These are phyloP conservation scores for Auanema sp. DNA, from an alignment of 2,888 invertebrate species.

Conservation along the genomic window DNA sequence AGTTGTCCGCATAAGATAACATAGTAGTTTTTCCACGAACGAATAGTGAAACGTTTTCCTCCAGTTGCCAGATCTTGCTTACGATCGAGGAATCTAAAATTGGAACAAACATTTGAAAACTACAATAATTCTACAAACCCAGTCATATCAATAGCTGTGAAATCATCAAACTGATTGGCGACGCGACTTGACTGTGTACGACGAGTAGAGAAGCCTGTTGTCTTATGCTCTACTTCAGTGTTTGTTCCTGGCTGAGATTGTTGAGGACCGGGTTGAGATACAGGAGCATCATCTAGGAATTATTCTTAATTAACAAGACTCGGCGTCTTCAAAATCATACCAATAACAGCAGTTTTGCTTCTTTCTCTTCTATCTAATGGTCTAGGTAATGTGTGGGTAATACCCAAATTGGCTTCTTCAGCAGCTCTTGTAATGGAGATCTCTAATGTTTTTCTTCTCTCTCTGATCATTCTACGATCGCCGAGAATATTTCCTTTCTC, in stretches of 20 bases:
- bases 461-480: constrained; percentile 79
- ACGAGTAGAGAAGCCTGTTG: constrained; percentile 88
- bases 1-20: constrained; percentile 93
- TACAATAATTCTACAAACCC: constrained; percentile 32
- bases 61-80: constrained; percentile 92
- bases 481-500: constrained; percentile 84
- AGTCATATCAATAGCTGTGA: constrained; percentile 58
- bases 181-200: constrained; percentile 61
- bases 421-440: no score
- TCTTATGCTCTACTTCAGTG: constrained; percentile 68
- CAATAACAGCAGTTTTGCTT: constrained; percentile 44
- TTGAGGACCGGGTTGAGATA: neutral
- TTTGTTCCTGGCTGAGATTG: constrained; percentile 7
- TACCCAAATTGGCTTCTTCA: constrained; percentile 2
- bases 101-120: neutral
- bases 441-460: constrained; percentile 64
- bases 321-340: constrained; percentile 12
- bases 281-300: no score
- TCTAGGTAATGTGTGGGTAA: constrained; percentile 44
- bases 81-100: constrained; percentile 78
- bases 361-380: constrained; percentile 34
- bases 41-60: constrained; percentile 88
- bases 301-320: no score
- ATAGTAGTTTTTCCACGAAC: constrained; percentile 93
- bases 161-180: constrained; percentile 52